Evolutionary conservation across 2,888 invertebrate genomes (phyloP).

Genomic region (Drosophila aldrichi): DNA sequence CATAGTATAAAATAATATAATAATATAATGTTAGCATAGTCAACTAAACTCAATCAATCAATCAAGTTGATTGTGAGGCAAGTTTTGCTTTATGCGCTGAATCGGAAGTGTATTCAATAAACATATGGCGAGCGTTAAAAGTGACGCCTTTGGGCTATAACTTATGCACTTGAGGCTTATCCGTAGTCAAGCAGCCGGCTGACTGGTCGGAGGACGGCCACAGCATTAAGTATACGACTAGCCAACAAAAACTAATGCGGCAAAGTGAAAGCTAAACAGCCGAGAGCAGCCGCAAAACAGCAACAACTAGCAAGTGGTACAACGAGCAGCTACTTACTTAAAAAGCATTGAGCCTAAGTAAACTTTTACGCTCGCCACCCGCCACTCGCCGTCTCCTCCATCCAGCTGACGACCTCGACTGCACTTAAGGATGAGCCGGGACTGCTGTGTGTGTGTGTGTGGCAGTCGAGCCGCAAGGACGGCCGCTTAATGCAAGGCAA

Average conservation of each 20-base stretch:
- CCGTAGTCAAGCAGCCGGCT: conserved; percentile 37
- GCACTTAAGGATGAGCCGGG: conserved; percentile 67
- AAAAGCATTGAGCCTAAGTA: conserved; percentile 80
- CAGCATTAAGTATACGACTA: conserved; percentile 60
- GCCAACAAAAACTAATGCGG: conserved; percentile 66
- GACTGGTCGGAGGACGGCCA: conserved; percentile 46
- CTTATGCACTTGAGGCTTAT: conserved; percentile 59
- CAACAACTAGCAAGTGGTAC: conserved; percentile 46
- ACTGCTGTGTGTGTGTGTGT: conserved; percentile 19
- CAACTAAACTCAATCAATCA: background rate
- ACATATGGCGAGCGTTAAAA: conserved; percentile 14
- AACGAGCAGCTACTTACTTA: conserved; percentile 76
- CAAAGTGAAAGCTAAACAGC: conserved; percentile 77
- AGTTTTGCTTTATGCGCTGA: background rate
- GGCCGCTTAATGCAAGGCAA: conserved; percentile 74
- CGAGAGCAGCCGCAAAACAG: conserved; percentile 52
- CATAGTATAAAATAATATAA: background rate
- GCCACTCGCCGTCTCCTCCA: conserved; percentile 20
- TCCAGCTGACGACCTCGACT: conserved; percentile 60
- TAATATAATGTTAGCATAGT: too few species aligned
- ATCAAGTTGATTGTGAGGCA: background rate
- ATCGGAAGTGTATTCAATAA: conserved; percentile 31
- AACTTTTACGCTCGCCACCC: conserved; percentile 69
- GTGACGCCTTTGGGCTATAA: conserved; percentile 29
- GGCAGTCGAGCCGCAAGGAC: conserved; percentile 43